These are phyloP conservation scores for Eristalis intricaria DNA, from an alignment of 2,888 invertebrate genomes.

Conservation along the genomic window DNA sequence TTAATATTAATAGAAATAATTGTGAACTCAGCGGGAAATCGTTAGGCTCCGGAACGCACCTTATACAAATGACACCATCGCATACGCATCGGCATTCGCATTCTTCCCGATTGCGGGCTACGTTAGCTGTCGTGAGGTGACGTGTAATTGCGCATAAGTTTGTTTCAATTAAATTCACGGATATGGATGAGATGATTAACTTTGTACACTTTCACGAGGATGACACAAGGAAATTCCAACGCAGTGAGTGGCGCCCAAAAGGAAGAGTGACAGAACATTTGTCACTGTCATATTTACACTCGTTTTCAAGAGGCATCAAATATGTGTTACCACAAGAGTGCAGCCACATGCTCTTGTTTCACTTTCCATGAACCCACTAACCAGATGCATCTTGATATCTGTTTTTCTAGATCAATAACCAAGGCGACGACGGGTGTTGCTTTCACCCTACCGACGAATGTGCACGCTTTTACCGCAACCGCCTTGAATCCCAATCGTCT, in stretches of 20 bases:
- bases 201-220: neutral
- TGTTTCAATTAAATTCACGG: neutral
- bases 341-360: conserved; percentile 37
- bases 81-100: neutral
- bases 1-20: neutral
- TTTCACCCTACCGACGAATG: conserved; percentile 40
- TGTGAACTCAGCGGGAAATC: neutral
- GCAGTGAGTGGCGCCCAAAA: neutral
- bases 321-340: neutral
- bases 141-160: neutral
- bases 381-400: conserved; percentile 47
- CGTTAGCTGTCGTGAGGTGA: neutral
- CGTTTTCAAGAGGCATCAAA: neutral
- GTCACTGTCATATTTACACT: neutral
- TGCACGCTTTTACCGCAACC: conserved; percentile 48
- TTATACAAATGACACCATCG: conserved; percentile 28
- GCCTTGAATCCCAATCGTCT: conserved; percentile 3
- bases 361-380: conserved; percentile 42
- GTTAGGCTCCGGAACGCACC: neutral
- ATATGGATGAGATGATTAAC: neutral
- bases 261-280: too few species aligned
- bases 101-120: neutral
- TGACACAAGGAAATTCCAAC: neutral
- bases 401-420: conserved; percentile 57
- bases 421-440: conserved; percentile 12